phyloP scores from a whole-genome alignment of 2,888 invertebrate genomes.

The Anthophora plumipes region DNA sequence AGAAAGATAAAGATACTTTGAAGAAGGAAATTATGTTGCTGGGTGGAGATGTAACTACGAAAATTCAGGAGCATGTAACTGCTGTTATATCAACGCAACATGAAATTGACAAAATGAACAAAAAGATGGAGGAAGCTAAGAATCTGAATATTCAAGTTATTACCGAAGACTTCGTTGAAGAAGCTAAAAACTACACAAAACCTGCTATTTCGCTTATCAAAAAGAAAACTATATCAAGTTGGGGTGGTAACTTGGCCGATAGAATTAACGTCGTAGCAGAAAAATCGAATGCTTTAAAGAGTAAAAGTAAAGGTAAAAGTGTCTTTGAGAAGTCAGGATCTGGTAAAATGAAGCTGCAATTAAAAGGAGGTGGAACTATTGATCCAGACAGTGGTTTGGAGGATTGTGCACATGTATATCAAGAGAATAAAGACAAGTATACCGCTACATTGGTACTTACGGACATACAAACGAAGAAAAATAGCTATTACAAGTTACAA shows the following conservation, averaged over 20 bases:
- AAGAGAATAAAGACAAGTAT: slow-evolving; percentile 87
- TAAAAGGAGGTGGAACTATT: slow-evolving; percentile 94
- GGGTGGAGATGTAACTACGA: slow-evolving; percentile 91
- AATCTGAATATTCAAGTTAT: slow-evolving; percentile 92
- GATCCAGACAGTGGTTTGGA: slow-evolving; percentile 95
- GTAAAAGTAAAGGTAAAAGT: slow-evolving; percentile 87
- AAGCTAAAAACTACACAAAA: slow-evolving; percentile 87
- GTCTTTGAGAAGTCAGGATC: slow-evolving; percentile 86
- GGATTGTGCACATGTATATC: slow-evolving; percentile 92
- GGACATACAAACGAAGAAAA: slow-evolving; percentile 94
- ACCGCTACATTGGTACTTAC: slow-evolving; percentile 93
- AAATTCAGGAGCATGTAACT: slow-evolving; percentile 88
- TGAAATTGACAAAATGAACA: slow-evolving; percentile 89
- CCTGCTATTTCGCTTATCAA: slow-evolving; percentile 88
- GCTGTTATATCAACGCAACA: slow-evolving; percentile 91
- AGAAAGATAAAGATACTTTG: slow-evolving; percentile 87
- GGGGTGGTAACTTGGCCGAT: slow-evolving; percentile 91
- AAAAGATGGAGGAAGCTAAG: slow-evolving; percentile 89
- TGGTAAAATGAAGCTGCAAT: slow-evolving; percentile 88
- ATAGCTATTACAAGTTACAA: slow-evolving; percentile 98
- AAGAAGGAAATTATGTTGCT: slow-evolving; percentile 89
- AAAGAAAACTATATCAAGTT: slow-evolving; percentile 91
- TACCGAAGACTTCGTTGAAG: slow-evolving; percentile 90
- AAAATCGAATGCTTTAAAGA: slow-evolving; percentile 86
- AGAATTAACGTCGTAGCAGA: slow-evolving; percentile 86